Conservation (phyloP, 1,140 invertebrate species). For the Drosophila varians region DNA sequence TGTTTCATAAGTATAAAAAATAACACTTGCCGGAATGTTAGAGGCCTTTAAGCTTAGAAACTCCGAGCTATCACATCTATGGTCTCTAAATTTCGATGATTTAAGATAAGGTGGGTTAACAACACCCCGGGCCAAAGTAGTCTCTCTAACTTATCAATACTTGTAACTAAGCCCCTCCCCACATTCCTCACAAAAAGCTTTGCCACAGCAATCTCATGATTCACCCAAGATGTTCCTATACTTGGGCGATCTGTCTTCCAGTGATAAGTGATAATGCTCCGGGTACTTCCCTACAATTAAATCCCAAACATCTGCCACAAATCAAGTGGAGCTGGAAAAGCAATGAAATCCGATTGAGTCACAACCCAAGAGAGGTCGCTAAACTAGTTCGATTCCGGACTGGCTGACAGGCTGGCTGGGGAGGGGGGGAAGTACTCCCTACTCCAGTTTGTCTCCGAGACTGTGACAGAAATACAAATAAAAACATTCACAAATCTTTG, state of each 20-base stretch:
- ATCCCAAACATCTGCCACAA: constrained; percentile 12
- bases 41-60: no score
- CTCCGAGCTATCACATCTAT: no score
- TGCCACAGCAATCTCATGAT: neutral
- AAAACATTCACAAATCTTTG: constrained; percentile 35
- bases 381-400: constrained; percentile 16
- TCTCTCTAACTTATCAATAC: no score
- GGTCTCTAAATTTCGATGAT: no score
- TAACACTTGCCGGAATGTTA: constrained; percentile 10
- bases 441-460: constrained; percentile 26
- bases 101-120: no score
- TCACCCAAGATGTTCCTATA: neutral
- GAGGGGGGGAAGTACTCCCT: constrained; percentile 33
- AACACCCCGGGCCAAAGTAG: no score
- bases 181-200: constrained; percentile 12
- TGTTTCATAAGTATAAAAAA: neutral
- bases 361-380: constrained; percentile 13
- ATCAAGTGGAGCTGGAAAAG: constrained; percentile 1
- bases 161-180: constrained; percentile 16
- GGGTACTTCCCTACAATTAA: constrained; percentile 31
- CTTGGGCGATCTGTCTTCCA: neutral
- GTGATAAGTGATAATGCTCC: constrained; percentile 18
- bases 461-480: constrained; percentile 39
- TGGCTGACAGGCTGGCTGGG: no score
- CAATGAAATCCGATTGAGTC: constrained; percentile 25